Percentiles rank a stretch among this genome's conserved stretches.
Evolutionary conservation across 2,888 invertebrate genomes (phyloP).

Genomic region (Lepidonotus clava): DNA sequence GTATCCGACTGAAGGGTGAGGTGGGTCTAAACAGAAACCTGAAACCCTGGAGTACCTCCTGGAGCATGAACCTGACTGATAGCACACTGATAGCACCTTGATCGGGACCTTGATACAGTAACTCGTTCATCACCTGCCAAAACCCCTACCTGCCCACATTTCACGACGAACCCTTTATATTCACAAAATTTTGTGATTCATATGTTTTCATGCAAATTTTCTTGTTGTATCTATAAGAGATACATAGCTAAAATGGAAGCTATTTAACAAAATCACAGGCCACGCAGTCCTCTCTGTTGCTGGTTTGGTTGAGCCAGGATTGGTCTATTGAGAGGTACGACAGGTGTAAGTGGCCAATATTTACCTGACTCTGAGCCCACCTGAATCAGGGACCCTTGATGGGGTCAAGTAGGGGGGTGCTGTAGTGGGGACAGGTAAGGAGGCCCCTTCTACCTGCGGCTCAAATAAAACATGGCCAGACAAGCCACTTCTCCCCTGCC

Average conservation of each 20-base stretch:
- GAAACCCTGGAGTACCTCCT: not conserved
- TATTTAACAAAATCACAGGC: too few relatives aligned
- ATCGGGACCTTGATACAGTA: not conserved
- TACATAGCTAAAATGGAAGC: too few relatives aligned
- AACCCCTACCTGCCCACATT: too few relatives aligned
- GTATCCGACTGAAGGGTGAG: not conserved
- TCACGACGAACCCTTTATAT: too few relatives aligned
- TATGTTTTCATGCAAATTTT: too few relatives aligned
- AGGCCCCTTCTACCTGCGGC: not conserved
- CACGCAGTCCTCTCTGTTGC: too few relatives aligned
- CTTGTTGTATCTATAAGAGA: too few relatives aligned
- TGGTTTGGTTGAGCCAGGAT: not conserved
- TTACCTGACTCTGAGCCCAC: not conserved
- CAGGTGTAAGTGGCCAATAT: constrained; percentile 1
- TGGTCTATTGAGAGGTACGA: not conserved
- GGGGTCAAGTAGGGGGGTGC: not conserved
- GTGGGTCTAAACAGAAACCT: not conserved
- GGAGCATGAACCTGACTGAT: not conserved
- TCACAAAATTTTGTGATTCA: too few relatives aligned
- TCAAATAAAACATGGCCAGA: not conserved
- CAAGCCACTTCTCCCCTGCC: too few relatives aligned
- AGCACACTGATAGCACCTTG: not conserved
- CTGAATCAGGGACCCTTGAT: not conserved
- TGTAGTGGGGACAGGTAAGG: not conserved
- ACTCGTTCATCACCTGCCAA: not conserved